Conservation (phyloP, 2,888 invertebrate species). For the Xanthia togata region DNA sequence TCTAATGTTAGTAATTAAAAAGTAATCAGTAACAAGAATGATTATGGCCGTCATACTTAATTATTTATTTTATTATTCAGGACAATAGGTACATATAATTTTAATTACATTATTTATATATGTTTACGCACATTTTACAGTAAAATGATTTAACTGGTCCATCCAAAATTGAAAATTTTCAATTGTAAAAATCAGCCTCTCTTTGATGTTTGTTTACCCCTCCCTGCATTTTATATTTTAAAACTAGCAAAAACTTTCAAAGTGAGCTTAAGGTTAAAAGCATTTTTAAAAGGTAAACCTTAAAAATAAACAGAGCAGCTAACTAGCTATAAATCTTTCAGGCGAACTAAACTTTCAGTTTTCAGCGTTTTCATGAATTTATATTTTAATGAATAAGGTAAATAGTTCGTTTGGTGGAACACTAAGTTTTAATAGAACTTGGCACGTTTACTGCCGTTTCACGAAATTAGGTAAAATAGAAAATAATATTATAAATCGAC, state of each 20-base stretch:
- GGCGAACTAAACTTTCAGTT: constrained; percentile 43
- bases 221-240: background rate
- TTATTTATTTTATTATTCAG: background rate
- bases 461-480: background rate
- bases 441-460: background rate
- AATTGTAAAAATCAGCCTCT: background rate
- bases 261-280: constrained; percentile 36
- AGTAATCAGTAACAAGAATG: background rate
- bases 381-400: constrained; percentile 44
- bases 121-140: background rate
- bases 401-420: constrained; percentile 35
- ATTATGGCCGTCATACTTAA: background rate
- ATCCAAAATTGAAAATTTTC: background rate
- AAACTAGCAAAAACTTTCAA: constrained; percentile 27
- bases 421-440: constrained; percentile 39
- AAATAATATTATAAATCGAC: too few relatives aligned
- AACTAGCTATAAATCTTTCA: constrained; percentile 50
- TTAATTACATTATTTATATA: background rate
- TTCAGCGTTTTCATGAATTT: constrained; percentile 43
- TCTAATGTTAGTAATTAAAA: too few relatives aligned
- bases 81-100: background rate
- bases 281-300: constrained; percentile 37
- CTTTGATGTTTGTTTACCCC: too few relatives aligned
- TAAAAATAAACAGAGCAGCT: constrained; percentile 30
- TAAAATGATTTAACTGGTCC: background rate